Base-by-base conservation (phyloP, 1,140 invertebrate species). In the Drosophila erecta region DNA sequence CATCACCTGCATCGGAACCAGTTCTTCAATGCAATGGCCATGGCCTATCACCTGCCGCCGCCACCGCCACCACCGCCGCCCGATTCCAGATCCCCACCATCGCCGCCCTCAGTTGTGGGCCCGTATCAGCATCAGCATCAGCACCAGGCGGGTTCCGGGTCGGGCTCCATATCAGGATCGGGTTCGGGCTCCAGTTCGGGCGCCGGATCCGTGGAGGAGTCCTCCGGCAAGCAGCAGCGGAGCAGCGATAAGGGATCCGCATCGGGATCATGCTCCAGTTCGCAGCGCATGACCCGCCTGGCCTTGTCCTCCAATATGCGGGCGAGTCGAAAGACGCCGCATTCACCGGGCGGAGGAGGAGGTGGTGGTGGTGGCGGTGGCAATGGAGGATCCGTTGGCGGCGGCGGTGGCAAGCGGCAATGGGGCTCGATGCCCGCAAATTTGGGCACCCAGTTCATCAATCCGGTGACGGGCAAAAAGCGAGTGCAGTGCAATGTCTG, bases 401-500 rank as follows among this genome's bases (percentile, higher is more conserved):
- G 43, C 0, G 60, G 41, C 17, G 40, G 74, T 15, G 56, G 70
- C 43, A 98, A 98, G 93, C 94, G 97, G 14, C 96, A 97, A 79
- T 99, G 98, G 97, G 96, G 96, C 50, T 94, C 95, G 0, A 93
- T 97, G 81, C 98, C 98, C 0, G 94, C 97, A 1, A 97, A 98
- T 80, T 93, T 98, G 60, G 97, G 97, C 3, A 97, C 96, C 0
- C 96, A 97, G 75, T 96, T 97, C 61, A 97, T 98, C 51, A 98
- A 98, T 91, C 97, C 97, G 0, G 95, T 97, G 0, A 97, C 97
- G 1, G 97, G 97, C 0, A 98, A 98, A 93, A 99, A 99, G 92
- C 94, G 99, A 66, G 99, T 99, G 5, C 97, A 99, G 90, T 99
- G 99, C 93, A 98, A 98, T 85, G 98, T 98, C 35, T 99, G 99